phyloP scores from a whole-genome alignment of 30 jellyfish, hydroid and myxozoan genomes.

The Sanderia malayensis region DNA sequence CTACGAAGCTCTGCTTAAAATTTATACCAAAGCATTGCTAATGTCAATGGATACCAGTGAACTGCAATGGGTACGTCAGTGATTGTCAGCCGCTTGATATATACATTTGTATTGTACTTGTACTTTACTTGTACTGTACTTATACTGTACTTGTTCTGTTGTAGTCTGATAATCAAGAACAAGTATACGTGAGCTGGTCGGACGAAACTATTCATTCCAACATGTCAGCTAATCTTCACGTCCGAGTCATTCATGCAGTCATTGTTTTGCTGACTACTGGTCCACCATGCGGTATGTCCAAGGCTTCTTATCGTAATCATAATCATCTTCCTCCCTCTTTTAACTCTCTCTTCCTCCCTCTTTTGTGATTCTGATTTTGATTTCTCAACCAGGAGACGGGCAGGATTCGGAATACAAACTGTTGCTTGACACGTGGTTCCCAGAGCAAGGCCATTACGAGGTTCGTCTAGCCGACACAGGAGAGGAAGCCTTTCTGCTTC shows the following conservation, averaged over 20 bases:
- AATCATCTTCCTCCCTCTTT: too few species aligned
- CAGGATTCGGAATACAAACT: conserved; percentile 30
- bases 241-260: conserved; percentile 79
- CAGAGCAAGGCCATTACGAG: conserved; percentile 65
- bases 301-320: too few species aligned
- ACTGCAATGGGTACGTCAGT: conserved; percentile 64
- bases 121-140: too few species aligned
- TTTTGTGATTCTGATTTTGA: too few species aligned
- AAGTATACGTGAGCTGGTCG: conserved; percentile 67
- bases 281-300: conserved; percentile 34
- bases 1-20: conserved; percentile 41
- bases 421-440: conserved; percentile 74
- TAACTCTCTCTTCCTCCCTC: too few species aligned
- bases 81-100: too few species aligned
- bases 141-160: conserved; percentile 6
- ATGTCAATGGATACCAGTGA: conserved; percentile 48
- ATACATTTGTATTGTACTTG: too few species aligned
- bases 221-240: conserved; percentile 66
- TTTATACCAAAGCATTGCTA: conserved; percentile 40
- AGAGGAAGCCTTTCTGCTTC: conserved; percentile 71
- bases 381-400: too few species aligned
- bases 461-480: conserved; percentile 78
- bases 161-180: conserved; percentile 71
- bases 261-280: conserved; percentile 63
- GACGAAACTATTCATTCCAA: conserved; percentile 58